Base-by-base conservation (phyloP, 2,797 vertebrate species). In the Pipistrellus pipistrellus region DNA sequence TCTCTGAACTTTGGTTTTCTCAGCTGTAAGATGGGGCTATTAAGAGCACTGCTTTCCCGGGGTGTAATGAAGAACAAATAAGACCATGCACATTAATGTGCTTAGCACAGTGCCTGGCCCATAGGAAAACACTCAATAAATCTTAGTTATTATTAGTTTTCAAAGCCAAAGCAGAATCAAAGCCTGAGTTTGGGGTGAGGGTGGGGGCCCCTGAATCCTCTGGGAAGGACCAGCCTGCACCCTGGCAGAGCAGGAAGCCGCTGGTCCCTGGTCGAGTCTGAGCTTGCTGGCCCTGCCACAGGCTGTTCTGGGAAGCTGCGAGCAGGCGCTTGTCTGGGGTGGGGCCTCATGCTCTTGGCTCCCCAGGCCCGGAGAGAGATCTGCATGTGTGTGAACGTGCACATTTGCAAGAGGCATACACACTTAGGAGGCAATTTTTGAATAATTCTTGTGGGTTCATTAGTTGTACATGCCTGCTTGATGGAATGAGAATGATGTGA, bases 251-350 rank as follows among this genome's bases (percentile, higher is more conserved):
- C 93, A 96, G 93, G 95, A 95, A 96, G 93, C 93, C 2, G 0
- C 69, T 30, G 48, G 87, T 51, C 35, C 62, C 53, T 27, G 23
- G 55, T 93, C 75, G 1, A 93, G 95, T 96, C 82, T 62, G 30
- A 83, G 96, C 95, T 94, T 96, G 96, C 95, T 76, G 95, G 85
- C 78, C 62, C n/a, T 80, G 88, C 88, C 81, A 81, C 20, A 17
- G 35, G 46, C 77, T 94, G 46, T 89, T 95, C 90, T 46, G 55
- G 82, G 95, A 96, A 85, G 66, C 66, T 96, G 92, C 98, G 3
- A 96, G 98, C 9, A 96, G 95, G 85, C 85, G 83, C 98, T 95
- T 98, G 98, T 97, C 96, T 53, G 35, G 93, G 97, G 96, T 88
- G 97, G 85, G 96, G 97, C 97, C 93, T 95, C 96, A 4, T 0